Conservation (phyloP, 2,113 vertebrate genomes). For the Apus apus region DNA sequence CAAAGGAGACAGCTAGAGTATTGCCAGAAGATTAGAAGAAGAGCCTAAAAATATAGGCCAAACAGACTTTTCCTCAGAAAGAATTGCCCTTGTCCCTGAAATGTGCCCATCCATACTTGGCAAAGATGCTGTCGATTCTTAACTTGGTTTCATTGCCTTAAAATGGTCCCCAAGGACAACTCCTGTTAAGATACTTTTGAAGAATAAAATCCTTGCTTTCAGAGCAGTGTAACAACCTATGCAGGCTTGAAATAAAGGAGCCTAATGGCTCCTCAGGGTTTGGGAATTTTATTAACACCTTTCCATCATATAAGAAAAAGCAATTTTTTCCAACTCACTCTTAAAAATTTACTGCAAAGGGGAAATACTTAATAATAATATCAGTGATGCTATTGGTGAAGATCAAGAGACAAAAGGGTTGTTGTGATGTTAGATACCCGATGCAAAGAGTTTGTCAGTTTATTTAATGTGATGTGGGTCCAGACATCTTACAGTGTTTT, state of each 20-base stretch:
- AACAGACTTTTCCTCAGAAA: background rate
- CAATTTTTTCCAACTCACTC: background rate
- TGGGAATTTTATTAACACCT: background rate
- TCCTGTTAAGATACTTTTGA: background rate
- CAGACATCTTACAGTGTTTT: background rate
- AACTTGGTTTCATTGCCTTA: slow-evolving; percentile 1
- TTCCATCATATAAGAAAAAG: background rate
- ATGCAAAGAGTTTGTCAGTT: background rate
- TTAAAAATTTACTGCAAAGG: background rate
- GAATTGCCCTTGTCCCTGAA: background rate
- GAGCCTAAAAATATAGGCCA: background rate
- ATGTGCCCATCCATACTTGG: background rate
- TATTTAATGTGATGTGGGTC: background rate
- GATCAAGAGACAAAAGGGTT: background rate
- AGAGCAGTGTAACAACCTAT: background rate
- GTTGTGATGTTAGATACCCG: background rate
- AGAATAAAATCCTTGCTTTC: slow-evolving; percentile 1
- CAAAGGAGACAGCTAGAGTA: background rate
- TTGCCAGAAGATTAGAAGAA: slow-evolving; percentile 5
- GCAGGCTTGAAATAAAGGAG: background rate
- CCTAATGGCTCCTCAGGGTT: background rate
- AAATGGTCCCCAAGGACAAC: background rate
- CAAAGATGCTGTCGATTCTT: background rate
- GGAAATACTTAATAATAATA: background rate
- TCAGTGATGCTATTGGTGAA: background rate